A percentile compares a stretch with the other conserved stretches of the same genome.
Conservation (phyloP, 1,140 invertebrate species). For the Diploscapter pachys region DNA sequence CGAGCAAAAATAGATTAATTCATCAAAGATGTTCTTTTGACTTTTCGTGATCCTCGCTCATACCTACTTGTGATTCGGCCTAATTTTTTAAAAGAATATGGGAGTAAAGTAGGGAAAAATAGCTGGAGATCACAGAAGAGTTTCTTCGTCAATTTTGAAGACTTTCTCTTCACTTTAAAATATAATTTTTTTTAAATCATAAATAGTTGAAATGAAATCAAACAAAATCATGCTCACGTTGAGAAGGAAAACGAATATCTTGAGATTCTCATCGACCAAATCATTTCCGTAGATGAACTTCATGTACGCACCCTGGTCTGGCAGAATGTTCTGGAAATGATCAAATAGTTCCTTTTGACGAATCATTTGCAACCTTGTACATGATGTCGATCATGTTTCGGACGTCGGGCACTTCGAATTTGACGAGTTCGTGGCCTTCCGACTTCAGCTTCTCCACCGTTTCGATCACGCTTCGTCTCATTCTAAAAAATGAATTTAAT, state of each 20-base stretch:
- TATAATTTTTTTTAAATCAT: no score
- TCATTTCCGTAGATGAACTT: conserved; percentile 42
- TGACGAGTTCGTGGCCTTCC: conserved; percentile 47
- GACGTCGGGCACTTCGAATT: conserved; percentile 47
- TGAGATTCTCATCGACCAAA: conserved; percentile 49
- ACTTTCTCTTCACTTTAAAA: no score
- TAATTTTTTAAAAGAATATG: no score
- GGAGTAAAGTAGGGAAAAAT: no score
- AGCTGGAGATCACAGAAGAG: no score
- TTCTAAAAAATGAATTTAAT: conserved; percentile 36
- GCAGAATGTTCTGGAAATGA: conserved; percentile 38
- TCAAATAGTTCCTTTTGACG: background rate
- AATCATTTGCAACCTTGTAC: conserved; percentile 26
- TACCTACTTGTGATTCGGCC: no score
- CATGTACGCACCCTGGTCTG: conserved; percentile 49
- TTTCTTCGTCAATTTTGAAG: no score
- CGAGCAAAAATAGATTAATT: background rate
- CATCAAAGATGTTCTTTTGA: background rate
- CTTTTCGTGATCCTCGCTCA: background rate
- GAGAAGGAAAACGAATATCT: conserved; percentile 44
- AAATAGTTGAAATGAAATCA: no score
- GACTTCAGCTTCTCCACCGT: conserved; percentile 46
- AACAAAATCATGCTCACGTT: conserved; percentile 10
- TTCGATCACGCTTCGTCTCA: conserved; percentile 47
- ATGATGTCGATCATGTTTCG: conserved; percentile 38